Evolutionary conservation across 1,140 invertebrate genomes (phyloP).

Genomic region (Drosophila aff.): DNA sequence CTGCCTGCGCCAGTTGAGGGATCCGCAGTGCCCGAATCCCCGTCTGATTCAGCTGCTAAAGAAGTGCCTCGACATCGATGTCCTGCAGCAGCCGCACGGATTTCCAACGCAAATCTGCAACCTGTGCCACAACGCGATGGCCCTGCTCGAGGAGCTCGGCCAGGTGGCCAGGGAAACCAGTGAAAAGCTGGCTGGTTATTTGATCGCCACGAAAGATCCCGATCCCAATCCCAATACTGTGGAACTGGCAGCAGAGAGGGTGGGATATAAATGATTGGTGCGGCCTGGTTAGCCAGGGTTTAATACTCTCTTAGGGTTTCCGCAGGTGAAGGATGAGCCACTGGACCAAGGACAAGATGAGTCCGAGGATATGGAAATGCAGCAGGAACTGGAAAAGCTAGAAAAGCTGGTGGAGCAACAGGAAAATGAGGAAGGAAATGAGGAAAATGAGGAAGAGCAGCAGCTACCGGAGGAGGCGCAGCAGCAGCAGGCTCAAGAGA

Average conservation of each 20-base stretch:
- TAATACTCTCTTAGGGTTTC: constrained; percentile 39
- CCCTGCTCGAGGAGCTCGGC: constrained; percentile 67
- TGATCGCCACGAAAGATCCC: background rate
- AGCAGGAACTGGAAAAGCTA: background rate
- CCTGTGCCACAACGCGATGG: constrained; percentile 67
- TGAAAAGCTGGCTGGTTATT: constrained; percentile 32
- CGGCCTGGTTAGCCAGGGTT: background rate
- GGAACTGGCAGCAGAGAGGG: constrained; percentile 4
- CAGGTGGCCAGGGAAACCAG: constrained; percentile 58
- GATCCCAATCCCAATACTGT: background rate
- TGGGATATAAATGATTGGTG: constrained; percentile 22
- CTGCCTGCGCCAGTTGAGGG: constrained; percentile 65
- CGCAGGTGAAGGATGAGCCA: constrained; percentile 62
- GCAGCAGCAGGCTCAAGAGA: background rate
- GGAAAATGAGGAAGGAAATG: background rate
- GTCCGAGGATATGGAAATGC: background rate
- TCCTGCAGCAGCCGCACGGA: constrained; percentile 50
- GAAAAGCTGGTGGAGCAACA: background rate
- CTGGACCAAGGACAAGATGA: constrained; percentile 19
- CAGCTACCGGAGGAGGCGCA: background rate
- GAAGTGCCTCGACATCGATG: constrained; percentile 65
- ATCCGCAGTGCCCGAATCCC: constrained; percentile 29
- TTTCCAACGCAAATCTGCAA: constrained; percentile 69
- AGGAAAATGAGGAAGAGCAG: background rate
- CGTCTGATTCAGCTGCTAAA: constrained; percentile 53